Conservation (phyloP, 2,113 vertebrate species). For the Vireo altiloquus region DNA sequence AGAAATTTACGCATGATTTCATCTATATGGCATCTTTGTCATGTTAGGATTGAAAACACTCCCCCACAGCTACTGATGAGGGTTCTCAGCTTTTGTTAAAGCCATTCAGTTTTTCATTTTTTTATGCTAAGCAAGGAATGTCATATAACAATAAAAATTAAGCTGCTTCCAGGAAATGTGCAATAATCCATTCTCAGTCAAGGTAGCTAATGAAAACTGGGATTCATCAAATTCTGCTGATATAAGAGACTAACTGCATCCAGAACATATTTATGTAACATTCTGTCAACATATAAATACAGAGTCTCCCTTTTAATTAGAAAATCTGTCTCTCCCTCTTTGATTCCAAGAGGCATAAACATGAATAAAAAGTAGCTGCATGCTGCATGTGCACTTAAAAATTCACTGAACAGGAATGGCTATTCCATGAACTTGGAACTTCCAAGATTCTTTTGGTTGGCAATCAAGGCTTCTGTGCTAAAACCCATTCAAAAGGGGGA, state of each 20-base stretch:
- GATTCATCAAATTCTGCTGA: slow-evolving; percentile 11
- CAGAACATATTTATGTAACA: neutral
- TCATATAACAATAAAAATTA: neutral
- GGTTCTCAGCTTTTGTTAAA: neutral
- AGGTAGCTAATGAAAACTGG: neutral
- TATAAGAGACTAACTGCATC: neutral
- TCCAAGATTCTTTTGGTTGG: neutral
- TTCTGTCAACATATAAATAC: neutral
- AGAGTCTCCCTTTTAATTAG: neutral
- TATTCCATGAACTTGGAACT: neutral
- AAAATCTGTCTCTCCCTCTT: neutral
- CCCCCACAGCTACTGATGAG: neutral
- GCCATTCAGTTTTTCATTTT: neutral
- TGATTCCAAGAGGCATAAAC: neutral
- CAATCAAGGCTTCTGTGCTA: neutral
- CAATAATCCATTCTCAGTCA: neutral
- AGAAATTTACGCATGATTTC: slow-evolving; percentile 2
- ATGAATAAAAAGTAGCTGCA: neutral
- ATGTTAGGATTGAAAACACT: neutral
- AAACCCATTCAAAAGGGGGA: neutral
- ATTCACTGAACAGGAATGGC: neutral
- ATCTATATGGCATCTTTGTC: slow-evolving; percentile 1
- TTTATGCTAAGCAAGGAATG: slow-evolving; percentile 13
- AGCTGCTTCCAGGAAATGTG: neutral
- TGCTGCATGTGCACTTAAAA: neutral